Evolutionary conservation across 2,888 invertebrate genomes (phyloP), one percentile per base, ranked within the genome.

Genomic region (Mechanitis mazaeus): DNA sequence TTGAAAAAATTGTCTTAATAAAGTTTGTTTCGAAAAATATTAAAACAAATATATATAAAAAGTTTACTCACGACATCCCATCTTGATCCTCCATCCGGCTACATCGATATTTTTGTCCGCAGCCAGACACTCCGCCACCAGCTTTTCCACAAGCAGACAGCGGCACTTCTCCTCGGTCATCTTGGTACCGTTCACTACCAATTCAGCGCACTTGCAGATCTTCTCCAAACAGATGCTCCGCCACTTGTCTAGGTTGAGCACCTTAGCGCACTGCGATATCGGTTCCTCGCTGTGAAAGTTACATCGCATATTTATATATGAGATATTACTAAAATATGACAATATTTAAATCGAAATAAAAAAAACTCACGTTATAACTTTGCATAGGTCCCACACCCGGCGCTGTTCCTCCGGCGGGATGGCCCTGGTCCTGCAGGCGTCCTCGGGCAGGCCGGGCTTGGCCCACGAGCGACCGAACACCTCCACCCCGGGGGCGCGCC

Each of bases 401-500:
- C 91, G 88, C 80, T 94, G 94, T 58, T 93, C 76, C 47, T 92
- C 85, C 0, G 91, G 81, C 0, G 94, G 92, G 71, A 95, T 94
- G 20, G 91, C 84, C 72, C 90, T 90, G 6, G 92, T 89, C 70
- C 92, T 91, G 74, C 95, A 95, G 6, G 87, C 84, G 64, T 74
- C 74, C 1, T 77, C 72, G 1, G 87, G 81, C 56, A 90, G 80
- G 20, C 91, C 89, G 0, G 91, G 90, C 72, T 92, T 90, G 61
- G 92, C 92, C 96, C 96, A 97, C 68, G 94, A 93, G 66, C 94
- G 92, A 0, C 94, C 96, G 78, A 96, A 96, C 69, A 94, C 93
- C 33, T 91, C 91, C 0, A 93, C 93, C 55, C 92, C 93, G 58
- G 87, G 77, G 0, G 94, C 92, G 2, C 90, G 74, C 0, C 74